Conservation (phyloP, 2,113 vertebrate species). For the Pelobates fuscus region DNA sequence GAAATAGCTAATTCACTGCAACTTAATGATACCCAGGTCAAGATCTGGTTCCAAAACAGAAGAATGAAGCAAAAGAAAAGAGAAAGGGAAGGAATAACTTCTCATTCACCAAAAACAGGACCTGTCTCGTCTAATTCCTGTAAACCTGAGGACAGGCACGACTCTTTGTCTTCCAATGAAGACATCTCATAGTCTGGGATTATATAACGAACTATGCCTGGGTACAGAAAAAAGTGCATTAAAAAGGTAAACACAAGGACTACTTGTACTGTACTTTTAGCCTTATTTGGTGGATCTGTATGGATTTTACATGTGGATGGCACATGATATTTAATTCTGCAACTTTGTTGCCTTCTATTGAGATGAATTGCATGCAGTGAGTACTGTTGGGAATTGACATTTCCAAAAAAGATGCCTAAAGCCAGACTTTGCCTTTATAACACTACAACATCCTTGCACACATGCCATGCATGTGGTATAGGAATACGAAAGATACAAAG, state of each 20-base stretch:
- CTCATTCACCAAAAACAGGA: constrained; percentile 40
- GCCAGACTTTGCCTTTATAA: background rate
- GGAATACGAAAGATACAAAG: background rate
- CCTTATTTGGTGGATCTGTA: too few relatives aligned
- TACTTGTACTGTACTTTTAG: too few relatives aligned
- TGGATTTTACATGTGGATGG: too few relatives aligned
- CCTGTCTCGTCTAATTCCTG: constrained; percentile 45
- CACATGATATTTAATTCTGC: background rate
- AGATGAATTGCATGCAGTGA: constrained; percentile 20
- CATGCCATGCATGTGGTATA: constrained; percentile 29
- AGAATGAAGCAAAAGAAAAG: constrained; percentile 75
- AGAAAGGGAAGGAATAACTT: constrained; percentile 69
- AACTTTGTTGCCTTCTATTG: background rate
- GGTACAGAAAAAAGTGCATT: background rate
- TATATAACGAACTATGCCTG: background rate
- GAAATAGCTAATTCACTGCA: constrained; percentile 70
- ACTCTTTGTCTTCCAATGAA: constrained; percentile 53
- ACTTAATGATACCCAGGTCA: constrained; percentile 76
- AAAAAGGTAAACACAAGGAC: too few relatives aligned
- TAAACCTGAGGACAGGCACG: constrained; percentile 46
- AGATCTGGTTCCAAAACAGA: constrained; percentile 74
- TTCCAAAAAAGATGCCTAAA: background rate
- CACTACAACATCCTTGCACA: background rate
- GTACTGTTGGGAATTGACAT: background rate
- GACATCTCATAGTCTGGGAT: constrained; percentile 12